Evolutionary conservation across 1,140 invertebrate species (phyloP), one percentile per base, ranked within the genome.

Genomic region (Thalassaphorura encarpata): DNA sequence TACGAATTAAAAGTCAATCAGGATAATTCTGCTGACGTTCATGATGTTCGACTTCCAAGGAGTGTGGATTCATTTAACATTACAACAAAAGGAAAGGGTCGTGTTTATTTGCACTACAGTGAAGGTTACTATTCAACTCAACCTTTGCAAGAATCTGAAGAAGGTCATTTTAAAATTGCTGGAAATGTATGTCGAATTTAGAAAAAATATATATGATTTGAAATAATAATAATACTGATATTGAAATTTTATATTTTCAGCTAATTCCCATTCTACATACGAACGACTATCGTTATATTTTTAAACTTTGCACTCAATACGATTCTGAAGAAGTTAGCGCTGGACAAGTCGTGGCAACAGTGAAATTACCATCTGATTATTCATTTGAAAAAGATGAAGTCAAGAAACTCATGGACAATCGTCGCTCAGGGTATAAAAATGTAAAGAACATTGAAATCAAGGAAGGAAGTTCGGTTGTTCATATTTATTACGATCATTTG

Each of bases 51-150:
- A 77, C 61, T 83, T 4, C 77, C 79, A 0, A 66, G 68, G 4
- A 76, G 76, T 66, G 73, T 72, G 1, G 66, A 74, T 13, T 56
- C 71, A 0, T 67, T 87, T 1, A 78, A 78, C 27, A 73, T 89
- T 16, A 77, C 78, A 19, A 89, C 86, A 0, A 78, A 77, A 31
- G 92, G 93, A 15, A 78, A 75, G 28, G 93, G 92, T 33, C 80
- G 92, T 67, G 87, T 82, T 0, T 69, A 94, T 40, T 76, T 90
- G 29, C 87, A 90, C 69, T 78, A 95, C 1, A 82, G 81, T 3
- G 89, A 85, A 62, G 77, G 75, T 42, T 91, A 90, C 67, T 86
- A 89, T 70, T 79, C 88, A 27, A 89, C 90, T 69, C 85, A 90
- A 8, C 89, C 89, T 19, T 86, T 83, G 11, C 82, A 88, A 21